These are phyloP conservation scores for Empis livida DNA, from an alignment of 2,888 invertebrate species.

Conservation along the genomic window DNA sequence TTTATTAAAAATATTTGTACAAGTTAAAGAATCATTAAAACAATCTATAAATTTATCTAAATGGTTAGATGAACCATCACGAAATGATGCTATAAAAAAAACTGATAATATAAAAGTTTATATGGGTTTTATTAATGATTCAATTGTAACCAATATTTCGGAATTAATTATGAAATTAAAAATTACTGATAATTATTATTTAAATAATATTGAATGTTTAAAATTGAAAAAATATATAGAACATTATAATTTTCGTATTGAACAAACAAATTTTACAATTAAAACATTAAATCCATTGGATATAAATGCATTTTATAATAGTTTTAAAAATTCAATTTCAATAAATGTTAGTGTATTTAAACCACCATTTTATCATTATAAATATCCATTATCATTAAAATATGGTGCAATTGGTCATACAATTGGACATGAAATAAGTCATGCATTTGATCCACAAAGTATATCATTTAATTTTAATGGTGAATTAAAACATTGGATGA, in stretches of 20 bases:
- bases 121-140: background rate
- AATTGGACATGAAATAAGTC: conserved; percentile 6
- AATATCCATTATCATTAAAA: conserved; percentile 1
- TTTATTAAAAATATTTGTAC: background rate
- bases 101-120: background rate
- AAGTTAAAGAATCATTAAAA: background rate
- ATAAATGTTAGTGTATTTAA: background rate
- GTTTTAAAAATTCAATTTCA: conserved; percentile 1
- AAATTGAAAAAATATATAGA: background rate
- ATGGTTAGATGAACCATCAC: background rate
- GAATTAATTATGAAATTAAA: background rate
- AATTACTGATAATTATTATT: background rate
- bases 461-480: background rate
- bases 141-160: background rate
- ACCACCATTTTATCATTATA: conserved; percentile 1
- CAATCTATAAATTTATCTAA: background rate
- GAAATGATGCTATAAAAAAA: background rate
- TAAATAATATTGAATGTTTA: background rate
- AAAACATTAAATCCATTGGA: conserved; percentile 1
- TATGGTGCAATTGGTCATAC: conserved; percentile 5
- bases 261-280: background rate
- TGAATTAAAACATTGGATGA: background rate
- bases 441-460: conserved; percentile 5
- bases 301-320: conserved; percentile 4
- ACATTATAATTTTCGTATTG: background rate